Conservation (phyloP, 1,140 invertebrate species). For the Rhysida immarginata region DNA sequence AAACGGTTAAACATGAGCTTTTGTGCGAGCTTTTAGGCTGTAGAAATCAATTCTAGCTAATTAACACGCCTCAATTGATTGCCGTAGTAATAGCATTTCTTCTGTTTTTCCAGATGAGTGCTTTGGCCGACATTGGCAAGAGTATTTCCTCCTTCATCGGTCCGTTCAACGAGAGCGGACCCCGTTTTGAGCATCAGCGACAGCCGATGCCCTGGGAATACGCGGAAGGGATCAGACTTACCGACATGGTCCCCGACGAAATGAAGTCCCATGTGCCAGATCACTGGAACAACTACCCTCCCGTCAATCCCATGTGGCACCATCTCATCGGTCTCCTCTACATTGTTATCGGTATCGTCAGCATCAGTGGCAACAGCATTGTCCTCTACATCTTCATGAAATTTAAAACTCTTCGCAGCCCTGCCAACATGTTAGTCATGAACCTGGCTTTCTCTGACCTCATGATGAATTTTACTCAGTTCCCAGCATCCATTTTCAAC, state of each 20-base stretch:
- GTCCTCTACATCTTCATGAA: constrained; percentile 70
- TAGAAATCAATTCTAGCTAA: too few relatives aligned
- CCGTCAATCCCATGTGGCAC: constrained; percentile 63
- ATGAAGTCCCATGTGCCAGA: constrained; percentile 53
- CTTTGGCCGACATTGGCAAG: too few relatives aligned
- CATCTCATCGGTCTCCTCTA: constrained; percentile 58
- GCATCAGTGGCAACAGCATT: constrained; percentile 61
- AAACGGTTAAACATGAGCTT: too few relatives aligned
- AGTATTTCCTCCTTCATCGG: too few relatives aligned
- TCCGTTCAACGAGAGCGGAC: neutral
- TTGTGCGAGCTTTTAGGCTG: too few relatives aligned
- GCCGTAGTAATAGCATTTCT: too few relatives aligned
- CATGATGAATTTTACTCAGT: constrained; percentile 66
- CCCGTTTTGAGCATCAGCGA: neutral
- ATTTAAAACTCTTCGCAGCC: constrained; percentile 58
- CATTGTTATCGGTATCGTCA: constrained; percentile 48
- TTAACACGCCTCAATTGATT: too few relatives aligned
- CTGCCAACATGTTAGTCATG: constrained; percentile 66
- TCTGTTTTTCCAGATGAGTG: too few relatives aligned
- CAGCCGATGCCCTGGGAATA: neutral
- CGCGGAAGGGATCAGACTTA: neutral
- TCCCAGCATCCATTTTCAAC: constrained; percentile 66
- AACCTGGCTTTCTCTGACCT: constrained; percentile 79
- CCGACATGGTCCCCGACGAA: constrained; percentile 49
- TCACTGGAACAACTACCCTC: constrained; percentile 62